Evolutionary conservation across 2,797 vertebrate species (phyloP), one percentile per base, ranked within the genome.

Genomic region (Atherinosoma microstoma): DNA sequence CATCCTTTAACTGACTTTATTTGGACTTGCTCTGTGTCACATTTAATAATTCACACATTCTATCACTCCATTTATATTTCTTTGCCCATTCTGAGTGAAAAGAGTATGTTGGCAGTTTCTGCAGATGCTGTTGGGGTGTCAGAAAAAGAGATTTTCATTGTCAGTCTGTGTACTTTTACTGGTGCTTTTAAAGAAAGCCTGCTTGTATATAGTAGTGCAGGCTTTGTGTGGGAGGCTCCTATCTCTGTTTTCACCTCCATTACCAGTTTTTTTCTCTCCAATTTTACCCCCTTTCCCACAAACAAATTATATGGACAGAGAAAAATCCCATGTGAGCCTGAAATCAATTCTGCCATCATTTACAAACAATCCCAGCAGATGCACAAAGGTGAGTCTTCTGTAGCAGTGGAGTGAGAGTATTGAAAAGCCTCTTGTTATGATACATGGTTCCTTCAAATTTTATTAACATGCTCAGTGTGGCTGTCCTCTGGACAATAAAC

Each of bases 271-370:
- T 81, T 47, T 22, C 30, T 49, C 70, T 77, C 70, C 73, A 47
- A 79, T 85, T 87, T 84, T 81, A 75, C 84, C 79, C 74, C 78
- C 67, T 82, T 87, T 61, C 65, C 60, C 47, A 75, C 71, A 84
- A 87, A 80, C 80, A 90, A 91, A 91, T 89, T 84, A 85, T 72
- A 68, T 4, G 3, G 51, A 76, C 67, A 54, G 64, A 66, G 77
- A 82, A 84, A n/a, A 87, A 71, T 80, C 79, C 79, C 38, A 36
- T 53, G 70, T 30, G 73, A 65, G 60, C 76, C 79, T 75, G 62
- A 86, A 86, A 85, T 90, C 86, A 85, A 75, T 88, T 75, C 78
- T 53, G 72, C 79, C 82, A 74, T 89, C 86, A 86, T 88, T 85
- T 80, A 73, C 76, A 83, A 87, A 87, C 84, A 89, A 78, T 80